Evolutionary conservation across 2,888 invertebrate species (phyloP), one percentile per base, ranked within the genome.

Genomic region (Rhagonycha fulva): DNA sequence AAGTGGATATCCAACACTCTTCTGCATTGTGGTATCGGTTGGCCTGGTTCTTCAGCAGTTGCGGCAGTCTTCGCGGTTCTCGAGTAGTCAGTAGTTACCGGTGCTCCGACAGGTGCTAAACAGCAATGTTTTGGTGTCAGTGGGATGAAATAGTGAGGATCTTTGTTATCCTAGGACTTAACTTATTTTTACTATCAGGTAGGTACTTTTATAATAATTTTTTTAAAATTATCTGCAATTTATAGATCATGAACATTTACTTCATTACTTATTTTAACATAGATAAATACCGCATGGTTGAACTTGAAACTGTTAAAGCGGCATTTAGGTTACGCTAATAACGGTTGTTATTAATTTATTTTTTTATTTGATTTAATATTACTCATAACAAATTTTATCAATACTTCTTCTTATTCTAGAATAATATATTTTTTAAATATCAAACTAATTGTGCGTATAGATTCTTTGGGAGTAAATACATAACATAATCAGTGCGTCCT

Each of bases 1-100:
- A 74, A 77, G 77, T 76, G 76, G 78, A 78, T 79, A 72, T 66
- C 23, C 63, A 66, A 66, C 63, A 66, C 70, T 80, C 77, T 79
- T 79, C 76, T 47, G 30, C 72, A 73, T 74, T 77, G 75, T 47
- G 74, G 77, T 77, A 76, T 79, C 79, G 80, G 81, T 80, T 82
- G 82, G 82, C 82, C 82, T 82, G 80, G 79, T 80, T 82, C 79
- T 78, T 61, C 68, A 71, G 72, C 19, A 62, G 63, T 76, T 72
- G 70, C 79, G 79, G 74, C 80, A 80, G 81, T 82, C 81, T 77
- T 82, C 79, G 73, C 76, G 68, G 72, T 72, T 67, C 71, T 73
- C 66, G 60, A 68, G 71, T 71, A 77, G 77, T 69, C 75, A 76
- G 76, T 76, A 76, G 76, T 74, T 72, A 63, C 67, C 77, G 73